Base-by-base conservation (phyloP, 2,797 vertebrate genomes). In the Acanthiza pusilla region DNA sequence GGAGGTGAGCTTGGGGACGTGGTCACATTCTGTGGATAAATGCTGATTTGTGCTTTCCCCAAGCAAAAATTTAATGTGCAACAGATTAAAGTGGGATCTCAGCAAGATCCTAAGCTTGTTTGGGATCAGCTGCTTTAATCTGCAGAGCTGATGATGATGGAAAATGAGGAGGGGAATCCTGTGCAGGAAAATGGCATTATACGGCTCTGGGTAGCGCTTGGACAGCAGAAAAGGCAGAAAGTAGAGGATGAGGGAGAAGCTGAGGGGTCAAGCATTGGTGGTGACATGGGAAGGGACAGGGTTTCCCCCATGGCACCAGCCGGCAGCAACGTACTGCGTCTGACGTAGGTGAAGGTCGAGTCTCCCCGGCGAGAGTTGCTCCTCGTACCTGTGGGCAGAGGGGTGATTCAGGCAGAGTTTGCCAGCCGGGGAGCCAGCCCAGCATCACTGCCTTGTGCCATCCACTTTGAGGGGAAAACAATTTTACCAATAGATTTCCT, bases 321-420 rank as follows among this genome's bases (percentile, higher is more conserved):
- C 0, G 0, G 67, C 50, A 72, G 85, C 53, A 66, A 95, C 96
- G 0, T 95, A 96, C 96, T 90, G 94, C 94, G 96, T 95, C 96
- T 94, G 93, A 77, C 3, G 16, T 94, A 95, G 94, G 90, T 2
- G 77, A 95, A 82, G 63, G 54, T 86, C 0, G 94, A 71, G 11
- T 93, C 74, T 86, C 77, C 57, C 29, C 53, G 47, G 73, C 32
- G 95, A 94, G 95, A 87, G 86, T 63, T 91, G 93, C 94, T 96
- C 74, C 96, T 88, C 0, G 83, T 63, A 89, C 77, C 96, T 96
- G 93, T 0, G 13, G 88, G 81, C 42, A 92, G 74, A 95, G 71
- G 42, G 26, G 21, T 76, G 38, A 17, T 67, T 80, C 2, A 15
- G 36, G 51, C 70, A 80, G 43, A 30, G 67, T 48, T 60, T 73